A percentile compares a stretch with the other conserved stretches of the same genome.
Evolutionary conservation across 2,797 vertebrate species (phyloP).

Genomic region (Lacerta agilis): DNA sequence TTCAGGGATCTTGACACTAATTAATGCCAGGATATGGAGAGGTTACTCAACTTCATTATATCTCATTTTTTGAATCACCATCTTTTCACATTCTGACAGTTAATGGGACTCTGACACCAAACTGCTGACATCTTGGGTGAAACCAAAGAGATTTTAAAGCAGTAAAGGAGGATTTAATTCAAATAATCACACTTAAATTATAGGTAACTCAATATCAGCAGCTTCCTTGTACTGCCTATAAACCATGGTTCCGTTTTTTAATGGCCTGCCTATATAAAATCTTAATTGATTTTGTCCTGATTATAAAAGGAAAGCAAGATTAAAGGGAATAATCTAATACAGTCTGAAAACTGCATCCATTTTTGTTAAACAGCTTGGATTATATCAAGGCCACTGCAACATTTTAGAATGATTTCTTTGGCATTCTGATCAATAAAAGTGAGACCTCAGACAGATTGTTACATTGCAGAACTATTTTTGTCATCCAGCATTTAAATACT

Average conservation of each 20-base stretch:
- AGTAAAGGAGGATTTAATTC: constrained; percentile 83
- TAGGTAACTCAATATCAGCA: constrained; percentile 77
- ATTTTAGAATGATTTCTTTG: constrained; percentile 31
- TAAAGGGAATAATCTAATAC: constrained; percentile 49
- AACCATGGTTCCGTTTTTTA: constrained; percentile 40
- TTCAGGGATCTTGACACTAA: too few species aligned
- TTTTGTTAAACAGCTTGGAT: constrained; percentile 37
- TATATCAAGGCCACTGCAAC: constrained; percentile 29
- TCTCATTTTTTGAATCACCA: constrained; percentile 27
- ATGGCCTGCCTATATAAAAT: constrained; percentile 65
- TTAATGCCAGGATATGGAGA: not conserved
- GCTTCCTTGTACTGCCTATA: constrained; percentile 68
- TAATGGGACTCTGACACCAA: constrained; percentile 76
- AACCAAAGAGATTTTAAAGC: constrained; percentile 82
- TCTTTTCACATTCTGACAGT: constrained; percentile 75
- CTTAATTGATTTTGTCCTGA: constrained; percentile 74
- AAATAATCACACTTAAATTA: constrained; percentile 82
- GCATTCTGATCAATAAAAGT: constrained; percentile 41
- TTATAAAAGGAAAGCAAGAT: constrained; percentile 40
- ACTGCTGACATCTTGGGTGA: constrained; percentile 79
- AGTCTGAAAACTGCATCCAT: constrained; percentile 41
- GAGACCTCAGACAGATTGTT: constrained; percentile 23
- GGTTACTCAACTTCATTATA: not conserved
- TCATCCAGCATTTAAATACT: constrained; percentile 32
- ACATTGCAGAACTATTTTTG: constrained; percentile 14